Conservation (phyloP, 1,140 invertebrate species). For the Physella acuta region DNA sequence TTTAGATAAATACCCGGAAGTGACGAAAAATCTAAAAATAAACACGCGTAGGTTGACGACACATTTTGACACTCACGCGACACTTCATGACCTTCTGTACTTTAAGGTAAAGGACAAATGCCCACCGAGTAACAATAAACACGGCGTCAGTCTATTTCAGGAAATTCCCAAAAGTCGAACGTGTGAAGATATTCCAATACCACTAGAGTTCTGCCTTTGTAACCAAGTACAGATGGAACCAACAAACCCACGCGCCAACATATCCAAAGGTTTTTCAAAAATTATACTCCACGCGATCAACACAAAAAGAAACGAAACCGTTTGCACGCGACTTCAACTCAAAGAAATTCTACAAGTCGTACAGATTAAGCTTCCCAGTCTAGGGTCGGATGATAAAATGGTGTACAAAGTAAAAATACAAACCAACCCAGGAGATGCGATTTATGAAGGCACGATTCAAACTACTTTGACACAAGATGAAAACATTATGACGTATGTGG, state of each 20-base stretch:
- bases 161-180: constrained; percentile 68
- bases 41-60: not conserved
- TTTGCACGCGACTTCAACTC: not conserved
- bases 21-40: not conserved
- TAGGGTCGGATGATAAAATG: not conserved
- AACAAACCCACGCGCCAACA: not conserved
- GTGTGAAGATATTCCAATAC: constrained; percentile 63
- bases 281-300: not conserved
- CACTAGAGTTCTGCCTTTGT: constrained; percentile 1
- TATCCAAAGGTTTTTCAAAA: not conserved
- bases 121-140: not conserved
- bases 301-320: not conserved
- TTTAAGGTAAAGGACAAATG: not conserved
- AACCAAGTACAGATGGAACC: not conserved
- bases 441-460: not conserved
- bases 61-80: not conserved
- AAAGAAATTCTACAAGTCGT: not conserved
- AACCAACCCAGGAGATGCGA: not conserved
- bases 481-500: not conserved
- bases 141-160: constrained; percentile 57
- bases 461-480: not conserved
- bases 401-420: not conserved
- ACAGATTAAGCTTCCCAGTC: too few relatives aligned
- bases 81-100: not conserved
- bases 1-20: constrained; percentile 6